These are phyloP conservation scores for Nibea albiflora DNA, from an alignment of 2,113 vertebrate genomes.

Conservation along the genomic window DNA sequence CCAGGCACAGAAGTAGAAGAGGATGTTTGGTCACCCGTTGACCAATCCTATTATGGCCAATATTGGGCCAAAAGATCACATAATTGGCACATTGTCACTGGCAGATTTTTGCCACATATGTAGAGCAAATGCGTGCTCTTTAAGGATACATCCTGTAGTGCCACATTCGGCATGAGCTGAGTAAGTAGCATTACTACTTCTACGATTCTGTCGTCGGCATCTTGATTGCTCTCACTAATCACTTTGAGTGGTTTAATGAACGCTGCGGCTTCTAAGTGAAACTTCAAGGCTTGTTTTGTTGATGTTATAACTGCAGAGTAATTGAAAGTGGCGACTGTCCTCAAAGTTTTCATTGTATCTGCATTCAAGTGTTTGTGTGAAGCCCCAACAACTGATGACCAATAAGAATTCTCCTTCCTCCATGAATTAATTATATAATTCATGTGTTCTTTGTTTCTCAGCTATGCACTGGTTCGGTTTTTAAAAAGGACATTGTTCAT, in stretches of 20 bases:
- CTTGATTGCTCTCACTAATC: slow-evolving; percentile 8
- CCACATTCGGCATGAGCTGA: not conserved
- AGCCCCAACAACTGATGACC: not conserved
- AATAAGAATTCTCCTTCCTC: not conserved
- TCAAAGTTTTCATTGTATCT: not conserved
- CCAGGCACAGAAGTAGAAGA: not conserved
- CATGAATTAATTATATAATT: not conserved
- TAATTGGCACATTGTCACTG: not conserved
- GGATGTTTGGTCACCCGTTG: not conserved
- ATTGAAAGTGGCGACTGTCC: not conserved
- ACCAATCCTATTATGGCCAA: not conserved
- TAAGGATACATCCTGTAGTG: not conserved
- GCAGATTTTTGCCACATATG: no score
- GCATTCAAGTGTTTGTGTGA: not conserved
- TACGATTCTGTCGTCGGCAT: not conserved
- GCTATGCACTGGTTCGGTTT: not conserved
- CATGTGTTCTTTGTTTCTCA: not conserved
- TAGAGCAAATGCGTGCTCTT: not conserved
- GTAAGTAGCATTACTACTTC: not conserved
- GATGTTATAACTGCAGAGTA: not conserved
- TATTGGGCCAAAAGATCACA: not conserved
- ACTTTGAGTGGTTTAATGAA: not conserved
- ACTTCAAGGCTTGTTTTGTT: not conserved
- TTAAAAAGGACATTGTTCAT: not conserved
- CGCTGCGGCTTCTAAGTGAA: not conserved